These are phyloP conservation scores for Leptodactylus fuscus DNA, from an alignment of 2,113 vertebrate species.

Conservation along the genomic window DNA sequence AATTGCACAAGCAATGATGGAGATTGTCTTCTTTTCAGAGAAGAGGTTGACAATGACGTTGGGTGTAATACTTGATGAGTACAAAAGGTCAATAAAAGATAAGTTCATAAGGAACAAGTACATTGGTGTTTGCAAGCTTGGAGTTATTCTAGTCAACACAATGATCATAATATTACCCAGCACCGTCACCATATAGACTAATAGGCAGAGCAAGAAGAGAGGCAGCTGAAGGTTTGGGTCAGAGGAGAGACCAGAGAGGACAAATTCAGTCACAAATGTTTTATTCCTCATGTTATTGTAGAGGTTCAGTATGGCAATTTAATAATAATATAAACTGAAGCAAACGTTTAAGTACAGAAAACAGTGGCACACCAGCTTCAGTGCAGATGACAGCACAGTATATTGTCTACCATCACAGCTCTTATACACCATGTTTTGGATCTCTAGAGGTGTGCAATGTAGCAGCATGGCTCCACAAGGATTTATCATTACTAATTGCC, in stretches of 20 bases:
- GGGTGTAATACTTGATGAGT: background rate
- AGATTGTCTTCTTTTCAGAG: background rate
- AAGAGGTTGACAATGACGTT: background rate
- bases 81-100: background rate
- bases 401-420: no score
- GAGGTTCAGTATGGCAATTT: no score
- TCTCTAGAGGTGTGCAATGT: no score
- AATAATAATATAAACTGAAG: no score
- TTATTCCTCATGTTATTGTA: background rate
- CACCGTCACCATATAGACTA: background rate
- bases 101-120: background rate
- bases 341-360: no score
- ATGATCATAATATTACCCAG: conserved; percentile 1
- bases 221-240: background rate
- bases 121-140: background rate
- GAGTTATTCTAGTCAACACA: background rate
- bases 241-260: background rate
- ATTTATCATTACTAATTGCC: no score
- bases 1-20: background rate
- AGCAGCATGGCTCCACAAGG: no score
- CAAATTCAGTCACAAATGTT: background rate
- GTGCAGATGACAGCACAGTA: no score
- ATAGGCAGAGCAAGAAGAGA: background rate
- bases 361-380: no score
- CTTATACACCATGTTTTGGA: no score